Evolutionary conservation across 2,113 vertebrate species (phyloP), one percentile per base, ranked within the genome.

Genomic region (Ophiodon elongatus): DNA sequence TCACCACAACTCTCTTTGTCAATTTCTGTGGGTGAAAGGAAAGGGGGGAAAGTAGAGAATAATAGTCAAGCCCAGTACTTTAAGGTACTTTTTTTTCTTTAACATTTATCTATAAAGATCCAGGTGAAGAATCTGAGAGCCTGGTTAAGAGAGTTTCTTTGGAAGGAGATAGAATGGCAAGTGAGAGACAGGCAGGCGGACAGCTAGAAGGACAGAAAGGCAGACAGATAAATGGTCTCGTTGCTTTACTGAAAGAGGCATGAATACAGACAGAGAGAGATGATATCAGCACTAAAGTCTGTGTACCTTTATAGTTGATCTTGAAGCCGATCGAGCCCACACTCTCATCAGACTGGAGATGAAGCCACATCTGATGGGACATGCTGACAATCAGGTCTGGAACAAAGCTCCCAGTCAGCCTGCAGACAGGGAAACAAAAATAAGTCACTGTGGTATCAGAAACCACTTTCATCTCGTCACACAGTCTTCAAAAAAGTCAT

Each of bases 291-390:
- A n/a, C n/a, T 56, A 25, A 57, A 35, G 76, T 41, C 37, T 65
- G 37, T 73, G 21, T 95, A 99, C 98, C 98, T 97, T 99, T 98
- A 94, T 99, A 99, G 96, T 98, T 99, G 91, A 99, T 97, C 91
- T 99, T 99, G 94, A 99, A 99, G 72, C 98, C 98, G n/a, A 99
- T 97, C 2, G 98, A 99, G 76, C 98, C 98, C 80, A 99, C 97
- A 10, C 98, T 99, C 93, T 99, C 98, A 91, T 99, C 98, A 0
- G 98, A 99, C 92, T 99, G 98, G 72, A 99, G 96, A 81, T 99
- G 98, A 65, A 99, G 92, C 98, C 98, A 99, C 98, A 99, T 99
- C 92, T 98, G 98, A 93, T 95, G 97, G 83, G 95, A 98, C 96
- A 98, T 97, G 95, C 98, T 99, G 84, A 99, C 98, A 90, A 99